Evolutionary conservation across 2,797 vertebrate genomes (phyloP).

Genomic region (Pteropus rufus): DNA sequence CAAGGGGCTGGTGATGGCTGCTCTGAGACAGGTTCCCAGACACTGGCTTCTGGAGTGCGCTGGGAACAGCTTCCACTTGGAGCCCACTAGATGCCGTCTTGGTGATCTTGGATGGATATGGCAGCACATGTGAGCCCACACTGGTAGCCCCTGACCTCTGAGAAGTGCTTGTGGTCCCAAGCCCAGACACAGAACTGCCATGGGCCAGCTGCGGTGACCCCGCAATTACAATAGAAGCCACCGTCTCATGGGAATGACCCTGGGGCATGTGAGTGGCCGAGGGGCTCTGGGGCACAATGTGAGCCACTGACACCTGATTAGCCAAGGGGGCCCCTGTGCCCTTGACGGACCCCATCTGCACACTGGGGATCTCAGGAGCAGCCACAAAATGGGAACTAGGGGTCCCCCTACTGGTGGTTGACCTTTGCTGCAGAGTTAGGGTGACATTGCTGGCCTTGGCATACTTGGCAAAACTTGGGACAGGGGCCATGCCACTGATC

Average conservation of each 20-base stretch:
- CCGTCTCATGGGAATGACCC: neutral
- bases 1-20: rapidly evolving
- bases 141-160: neutral
- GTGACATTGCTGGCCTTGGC: neutral
- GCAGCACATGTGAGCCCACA: rapidly evolving
- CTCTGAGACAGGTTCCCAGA: neutral
- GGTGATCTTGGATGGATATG: rapidly evolving
- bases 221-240: neutral
- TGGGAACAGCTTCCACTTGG: neutral
- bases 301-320: neutral
- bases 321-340: neutral
- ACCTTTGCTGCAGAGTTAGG: neutral
- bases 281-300: neutral
- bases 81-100: rapidly evolving
- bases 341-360: neutral
- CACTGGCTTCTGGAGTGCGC: rapidly evolving
- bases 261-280: neutral
- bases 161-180: neutral
- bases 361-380: rapidly evolving
- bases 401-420: neutral
- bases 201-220: neutral
- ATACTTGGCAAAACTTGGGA: neutral
- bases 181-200: too few species aligned
- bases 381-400: neutral
- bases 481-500: neutral